Evolutionary conservation across 2,888 invertebrate species (phyloP).

Genomic region (Dryobotodes eremita): DNA sequence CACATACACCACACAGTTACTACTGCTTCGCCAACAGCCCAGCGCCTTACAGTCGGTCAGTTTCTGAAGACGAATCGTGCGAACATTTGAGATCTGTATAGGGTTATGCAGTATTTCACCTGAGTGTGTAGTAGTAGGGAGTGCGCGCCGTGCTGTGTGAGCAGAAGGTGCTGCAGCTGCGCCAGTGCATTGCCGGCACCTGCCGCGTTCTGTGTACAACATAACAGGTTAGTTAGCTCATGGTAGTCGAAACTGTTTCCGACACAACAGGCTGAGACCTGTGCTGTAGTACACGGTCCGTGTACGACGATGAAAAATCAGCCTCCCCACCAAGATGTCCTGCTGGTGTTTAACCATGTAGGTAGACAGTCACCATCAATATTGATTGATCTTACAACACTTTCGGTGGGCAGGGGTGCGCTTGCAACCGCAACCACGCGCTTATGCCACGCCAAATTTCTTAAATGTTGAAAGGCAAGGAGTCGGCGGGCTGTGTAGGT

Average conservation of each 20-base stretch:
- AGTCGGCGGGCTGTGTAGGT: too few relatives aligned
- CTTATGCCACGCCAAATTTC: not conserved
- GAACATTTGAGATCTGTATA: not conserved
- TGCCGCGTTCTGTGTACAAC: conserved; percentile 78
- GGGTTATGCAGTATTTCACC: conserved; percentile 65
- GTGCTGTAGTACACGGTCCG: not conserved
- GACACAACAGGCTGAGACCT: not conserved
- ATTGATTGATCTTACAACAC: not conserved
- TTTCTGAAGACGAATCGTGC: not conserved
- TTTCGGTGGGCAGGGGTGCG: not conserved
- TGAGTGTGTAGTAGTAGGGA: conserved; percentile 87
- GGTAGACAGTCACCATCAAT: not conserved
- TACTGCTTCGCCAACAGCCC: not conserved
- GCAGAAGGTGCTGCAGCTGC: conserved; percentile 87
- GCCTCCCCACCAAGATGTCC: not conserved
- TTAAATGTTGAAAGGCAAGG: not conserved
- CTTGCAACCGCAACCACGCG: not conserved
- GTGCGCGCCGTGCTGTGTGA: conserved; percentile 87
- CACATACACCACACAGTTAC: not conserved
- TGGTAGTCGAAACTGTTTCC: not conserved
- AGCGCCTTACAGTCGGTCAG: not conserved
- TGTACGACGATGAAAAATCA: too few relatives aligned
- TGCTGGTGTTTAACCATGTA: not conserved
- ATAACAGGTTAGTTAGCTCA: not conserved
- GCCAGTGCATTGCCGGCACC: conserved; percentile 86